Percentiles rank a stretch among this genome's conserved stretches.
phyloP scores from a whole-genome alignment of 2,113 vertebrate species.

The crab-eating macaque (Macaca fascicularis) region T2T-MFA8v1.1 NC_088390.1:46012001-46012500 shows the following conservation, averaged over 20 bases:
- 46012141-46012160: constrained; percentile 39
- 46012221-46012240: constrained; percentile 15
- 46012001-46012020: constrained; percentile 71
- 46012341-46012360: background rate
- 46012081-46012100: background rate
- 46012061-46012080: constrained; percentile 21
- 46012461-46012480: too few relatives aligned
- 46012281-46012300: background rate
- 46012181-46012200: background rate
- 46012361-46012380: background rate
- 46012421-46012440: too few relatives aligned
- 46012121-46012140: background rate
- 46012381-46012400: background rate
- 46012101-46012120: constrained; percentile 30
- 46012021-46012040: constrained; percentile 79
- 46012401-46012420: too few relatives aligned
- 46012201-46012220: constrained; percentile 14
- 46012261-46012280: constrained; percentile 15
- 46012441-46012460: too few relatives aligned
- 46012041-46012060: constrained; percentile 81
- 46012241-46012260: background rate
- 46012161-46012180: background rate
- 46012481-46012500: too few relatives aligned
- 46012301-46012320: constrained; percentile 9
- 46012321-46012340: background rate